A percentile compares a stretch with the other conserved stretches of the same genome.
phyloP scores from a whole-genome alignment of 2,113 vertebrate species.

The Xenus cinereus region DNA sequence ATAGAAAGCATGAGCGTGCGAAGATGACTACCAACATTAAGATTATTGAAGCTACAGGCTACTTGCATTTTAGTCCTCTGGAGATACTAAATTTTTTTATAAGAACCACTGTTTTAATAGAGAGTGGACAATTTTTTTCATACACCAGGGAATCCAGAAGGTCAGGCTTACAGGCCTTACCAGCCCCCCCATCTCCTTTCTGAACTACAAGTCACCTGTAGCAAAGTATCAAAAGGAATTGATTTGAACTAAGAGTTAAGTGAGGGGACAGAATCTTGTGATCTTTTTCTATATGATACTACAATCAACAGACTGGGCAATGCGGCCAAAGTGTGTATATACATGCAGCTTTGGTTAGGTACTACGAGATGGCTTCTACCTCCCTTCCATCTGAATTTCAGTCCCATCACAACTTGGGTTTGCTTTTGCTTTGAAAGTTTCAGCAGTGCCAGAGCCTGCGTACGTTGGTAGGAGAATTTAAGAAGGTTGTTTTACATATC shows the following conservation, averaged over 20 bases:
- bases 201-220: neutral
- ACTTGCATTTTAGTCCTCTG: neutral
- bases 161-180: neutral
- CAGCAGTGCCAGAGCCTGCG: neutral
- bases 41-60: neutral
- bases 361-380: neutral
- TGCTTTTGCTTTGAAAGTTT: neutral
- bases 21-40: neutral
- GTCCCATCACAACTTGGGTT: neutral
- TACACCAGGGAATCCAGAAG: neutral
- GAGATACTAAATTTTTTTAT: neutral
- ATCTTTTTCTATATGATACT: neutral
- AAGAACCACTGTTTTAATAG: neutral
- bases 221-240: neutral
- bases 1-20: neutral
- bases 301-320: neutral
- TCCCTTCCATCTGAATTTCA: neutral
- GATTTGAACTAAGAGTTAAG: neutral
- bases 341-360: neutral
- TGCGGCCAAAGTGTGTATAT: neutral
- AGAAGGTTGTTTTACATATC: neutral
- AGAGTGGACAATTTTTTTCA: neutral
- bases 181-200: neutral
- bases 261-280: neutral
- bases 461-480: neutral